Evolutionary conservation across 2,888 invertebrate species (phyloP).

Genomic region (Mimachlamys varia): DNA sequence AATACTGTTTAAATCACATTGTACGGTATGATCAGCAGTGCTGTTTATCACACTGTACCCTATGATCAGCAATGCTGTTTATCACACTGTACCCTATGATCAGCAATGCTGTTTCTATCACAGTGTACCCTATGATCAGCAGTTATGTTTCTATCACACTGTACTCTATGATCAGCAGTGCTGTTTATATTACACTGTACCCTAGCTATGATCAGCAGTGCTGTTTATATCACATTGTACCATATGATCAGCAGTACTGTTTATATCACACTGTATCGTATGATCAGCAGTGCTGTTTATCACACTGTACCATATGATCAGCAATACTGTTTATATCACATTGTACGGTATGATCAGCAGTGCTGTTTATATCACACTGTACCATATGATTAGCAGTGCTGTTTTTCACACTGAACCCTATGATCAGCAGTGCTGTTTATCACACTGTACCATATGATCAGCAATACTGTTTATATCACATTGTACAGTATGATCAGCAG

Average conservation of each 20-base stretch:
- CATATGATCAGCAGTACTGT: not conserved
- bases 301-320: not conserved
- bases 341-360: not conserved
- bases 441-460: not conserved
- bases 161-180: not conserved
- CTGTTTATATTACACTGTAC: not conserved
- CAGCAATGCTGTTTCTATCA: not conserved
- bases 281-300: not conserved
- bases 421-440: not conserved
- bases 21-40: not conserved
- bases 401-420: not conserved
- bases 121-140: not conserved
- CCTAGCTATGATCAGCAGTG: not conserved
- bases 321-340: not conserved
- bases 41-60: not conserved
- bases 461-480: not conserved
- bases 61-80: not conserved
- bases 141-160: too few relatives aligned
- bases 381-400: not conserved
- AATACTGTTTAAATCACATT: too few relatives aligned
- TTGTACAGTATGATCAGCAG: not conserved
- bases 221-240: not conserved
- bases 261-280: too few relatives aligned
- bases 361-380: not conserved
- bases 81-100: too few relatives aligned